Evolutionary conservation across 2,113 vertebrate species (phyloP).

Genomic region (Serilophus lunatus): DNA sequence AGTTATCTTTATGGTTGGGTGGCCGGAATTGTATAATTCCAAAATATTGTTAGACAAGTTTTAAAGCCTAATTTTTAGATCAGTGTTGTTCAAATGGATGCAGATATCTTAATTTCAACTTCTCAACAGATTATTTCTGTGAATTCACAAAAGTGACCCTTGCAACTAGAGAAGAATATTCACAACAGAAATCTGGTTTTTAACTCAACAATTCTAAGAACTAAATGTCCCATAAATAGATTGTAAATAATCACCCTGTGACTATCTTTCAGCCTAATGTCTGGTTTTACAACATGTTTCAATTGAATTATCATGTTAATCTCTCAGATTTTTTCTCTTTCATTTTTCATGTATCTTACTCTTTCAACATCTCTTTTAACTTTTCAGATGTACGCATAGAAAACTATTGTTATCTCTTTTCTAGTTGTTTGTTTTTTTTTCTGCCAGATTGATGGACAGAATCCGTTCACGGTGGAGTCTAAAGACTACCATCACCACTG

Average conservation of each 20-base stretch:
- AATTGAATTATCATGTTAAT: not conserved
- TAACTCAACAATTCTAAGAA: not conserved
- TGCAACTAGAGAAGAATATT: not conserved
- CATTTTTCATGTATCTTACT: not conserved
- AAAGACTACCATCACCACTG: not conserved
- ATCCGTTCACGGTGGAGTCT: not conserved
- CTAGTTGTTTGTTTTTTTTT: not conserved
- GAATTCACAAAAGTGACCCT: not conserved
- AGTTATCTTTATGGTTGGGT: not conserved
- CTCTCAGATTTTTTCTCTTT: not conserved
- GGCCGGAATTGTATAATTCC: not conserved
- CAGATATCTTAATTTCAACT: not conserved
- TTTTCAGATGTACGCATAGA: not conserved
- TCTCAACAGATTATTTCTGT: not conserved
- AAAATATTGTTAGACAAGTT: not conserved
- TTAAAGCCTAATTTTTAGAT: not conserved
- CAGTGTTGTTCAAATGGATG: not conserved
- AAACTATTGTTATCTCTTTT: not conserved
- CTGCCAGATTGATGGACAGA: not conserved
- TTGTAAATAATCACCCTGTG: not conserved
- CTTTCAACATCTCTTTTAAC: not conserved
- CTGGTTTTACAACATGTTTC: not conserved
- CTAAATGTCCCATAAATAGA: not conserved
- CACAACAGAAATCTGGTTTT: not conserved
- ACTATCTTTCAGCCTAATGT: not conserved